Conservation (phyloP, 2,797 vertebrate species). For the Schizopygopsis malacanthus region DNA sequence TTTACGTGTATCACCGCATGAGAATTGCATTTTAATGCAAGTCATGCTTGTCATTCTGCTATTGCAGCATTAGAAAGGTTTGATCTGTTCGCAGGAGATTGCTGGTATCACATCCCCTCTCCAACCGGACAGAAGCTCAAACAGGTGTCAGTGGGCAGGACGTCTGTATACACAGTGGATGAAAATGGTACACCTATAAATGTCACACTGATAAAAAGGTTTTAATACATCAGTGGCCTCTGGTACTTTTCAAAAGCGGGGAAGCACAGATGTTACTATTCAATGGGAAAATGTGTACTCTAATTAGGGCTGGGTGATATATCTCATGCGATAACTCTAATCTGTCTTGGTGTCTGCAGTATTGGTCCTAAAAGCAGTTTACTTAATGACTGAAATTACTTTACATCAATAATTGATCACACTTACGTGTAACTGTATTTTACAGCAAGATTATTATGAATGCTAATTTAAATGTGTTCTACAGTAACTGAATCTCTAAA, state of each 20-base stretch:
- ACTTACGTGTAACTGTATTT: background rate
- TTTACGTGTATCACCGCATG: background rate
- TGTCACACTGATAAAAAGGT: background rate
- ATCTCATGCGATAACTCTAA: background rate
- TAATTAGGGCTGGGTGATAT: no score
- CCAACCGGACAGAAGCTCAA: slow-evolving; percentile 91
- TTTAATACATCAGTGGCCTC: background rate
- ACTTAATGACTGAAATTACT: background rate
- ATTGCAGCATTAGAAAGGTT: background rate
- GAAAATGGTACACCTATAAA: slow-evolving; percentile 83
- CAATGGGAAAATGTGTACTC: background rate
- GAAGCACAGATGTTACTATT: background rate
- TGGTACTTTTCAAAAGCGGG: background rate
- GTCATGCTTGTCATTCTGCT: slow-evolving; percentile 33
- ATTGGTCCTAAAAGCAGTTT: background rate
- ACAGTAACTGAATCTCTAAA: background rate
- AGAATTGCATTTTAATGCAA: background rate
- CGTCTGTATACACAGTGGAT: slow-evolving; percentile 88
- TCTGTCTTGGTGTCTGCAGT: background rate
- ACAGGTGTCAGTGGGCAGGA: slow-evolving; percentile 94
- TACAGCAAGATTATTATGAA: background rate
- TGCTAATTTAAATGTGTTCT: background rate
- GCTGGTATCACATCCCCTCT: slow-evolving; percentile 95
- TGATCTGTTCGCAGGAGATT: slow-evolving; percentile 79
- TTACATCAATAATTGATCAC: background rate